Evolutionary conservation across 2,113 vertebrate species (phyloP).

Genomic region (Vanacampus margaritifer): DNA sequence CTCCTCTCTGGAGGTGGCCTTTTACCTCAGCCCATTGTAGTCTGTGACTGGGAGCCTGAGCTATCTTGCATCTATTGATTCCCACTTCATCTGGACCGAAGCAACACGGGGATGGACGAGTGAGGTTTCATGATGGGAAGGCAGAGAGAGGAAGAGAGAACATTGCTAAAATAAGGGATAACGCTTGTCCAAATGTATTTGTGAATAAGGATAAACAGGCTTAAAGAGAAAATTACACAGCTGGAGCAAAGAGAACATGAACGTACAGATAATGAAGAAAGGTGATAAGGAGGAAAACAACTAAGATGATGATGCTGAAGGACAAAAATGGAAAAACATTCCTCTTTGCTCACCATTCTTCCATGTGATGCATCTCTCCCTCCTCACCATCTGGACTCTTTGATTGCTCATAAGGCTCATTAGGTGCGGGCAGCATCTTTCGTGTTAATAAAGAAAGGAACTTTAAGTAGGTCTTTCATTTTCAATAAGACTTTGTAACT

Average conservation of each 20-base stretch:
- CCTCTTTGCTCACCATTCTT: conserved; percentile 34
- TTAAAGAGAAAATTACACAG: background rate
- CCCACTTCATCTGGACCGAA: conserved; percentile 62
- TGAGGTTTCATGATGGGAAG: conserved; percentile 2
- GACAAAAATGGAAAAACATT: conserved; percentile 16
- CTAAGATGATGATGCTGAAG: background rate
- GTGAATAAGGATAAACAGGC: background rate
- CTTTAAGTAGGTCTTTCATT: background rate
- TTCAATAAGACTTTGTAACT: background rate
- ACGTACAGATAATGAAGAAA: background rate
- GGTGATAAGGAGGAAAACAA: background rate
- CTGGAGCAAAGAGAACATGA: background rate
- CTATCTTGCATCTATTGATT: conserved; percentile 70
- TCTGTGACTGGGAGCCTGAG: conserved; percentile 48
- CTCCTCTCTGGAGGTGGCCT: conserved; percentile 62
- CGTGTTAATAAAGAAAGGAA: background rate
- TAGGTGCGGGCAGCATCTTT: background rate
- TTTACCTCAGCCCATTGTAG: conserved; percentile 65
- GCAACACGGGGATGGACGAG: conserved; percentile 26
- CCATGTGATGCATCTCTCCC: conserved; percentile 32
- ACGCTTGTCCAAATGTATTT: background rate
- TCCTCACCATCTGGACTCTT: conserved; percentile 47
- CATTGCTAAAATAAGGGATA: background rate
- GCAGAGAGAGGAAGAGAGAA: background rate
- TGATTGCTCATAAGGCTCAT: conserved; percentile 34